Evolutionary conservation across 2,113 vertebrate species (phyloP).

Genomic region (Myrmecobius fasciatus): DNA sequence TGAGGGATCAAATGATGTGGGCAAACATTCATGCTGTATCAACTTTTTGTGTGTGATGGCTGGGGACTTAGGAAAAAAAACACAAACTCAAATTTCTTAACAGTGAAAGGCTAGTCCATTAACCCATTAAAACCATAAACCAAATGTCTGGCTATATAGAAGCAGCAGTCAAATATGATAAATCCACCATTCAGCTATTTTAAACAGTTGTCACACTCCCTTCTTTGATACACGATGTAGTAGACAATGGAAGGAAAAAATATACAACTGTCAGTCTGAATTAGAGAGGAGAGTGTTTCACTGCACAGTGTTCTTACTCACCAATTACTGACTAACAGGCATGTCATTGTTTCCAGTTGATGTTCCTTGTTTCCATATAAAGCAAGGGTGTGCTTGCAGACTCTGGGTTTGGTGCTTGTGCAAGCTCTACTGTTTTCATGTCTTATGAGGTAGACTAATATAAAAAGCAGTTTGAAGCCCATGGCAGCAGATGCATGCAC

Average conservation of each 20-base stretch:
- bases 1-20: fast-evolving
- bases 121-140: background rate
- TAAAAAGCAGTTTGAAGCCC: background rate
- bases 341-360: constrained; percentile 59
- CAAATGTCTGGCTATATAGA: background rate
- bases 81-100: background rate
- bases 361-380: constrained; percentile 61
- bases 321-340: constrained; percentile 36
- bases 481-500: background rate
- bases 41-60: fast-evolving
- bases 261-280: constrained; percentile 36
- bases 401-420: constrained; percentile 11
- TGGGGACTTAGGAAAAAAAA: fast-evolving
- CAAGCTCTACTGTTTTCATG: constrained; percentile 29
- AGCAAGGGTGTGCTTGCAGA: background rate
- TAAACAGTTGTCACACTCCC: background rate
- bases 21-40: background rate
- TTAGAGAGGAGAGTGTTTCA: constrained; percentile 44
- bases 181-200: constrained; percentile 12
- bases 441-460: constrained; percentile 6
- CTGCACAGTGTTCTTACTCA: constrained; percentile 29
- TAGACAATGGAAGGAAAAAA: constrained; percentile 20
- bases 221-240: constrained; percentile 21
- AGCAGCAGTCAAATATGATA: constrained; percentile 5
- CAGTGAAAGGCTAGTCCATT: background rate